Base-by-base conservation (phyloP, 2,888 invertebrate genomes). In the Temnothorax unifasciatus region DNA sequence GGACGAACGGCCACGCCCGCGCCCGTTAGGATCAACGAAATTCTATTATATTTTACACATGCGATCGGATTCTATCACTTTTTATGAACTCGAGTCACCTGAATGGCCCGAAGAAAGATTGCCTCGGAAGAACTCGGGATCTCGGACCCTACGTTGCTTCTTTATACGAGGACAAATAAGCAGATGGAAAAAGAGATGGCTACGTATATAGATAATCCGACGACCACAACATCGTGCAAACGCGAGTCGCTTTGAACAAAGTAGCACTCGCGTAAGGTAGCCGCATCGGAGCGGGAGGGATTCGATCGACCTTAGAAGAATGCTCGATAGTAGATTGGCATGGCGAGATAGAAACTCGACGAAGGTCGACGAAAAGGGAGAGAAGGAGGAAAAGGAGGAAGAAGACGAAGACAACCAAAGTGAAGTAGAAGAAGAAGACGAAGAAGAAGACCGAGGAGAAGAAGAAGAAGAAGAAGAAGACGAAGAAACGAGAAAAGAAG, bases 301-400 rank as follows among this genome's bases (percentile, higher is more conserved):
- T 85, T 86, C 85, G 89, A 85, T 85, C 86, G 79, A 21, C 54
- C 85, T 79, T 79, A 71, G 84, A 57, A 63, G 81, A 83, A 85
- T 71, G 81, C 73, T 81, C 84, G 79, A 85, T 84, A 84, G 79
- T 47, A 83, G 85, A 83, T 83, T 85, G 83, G 74, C 85, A 52
- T 59, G 59, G 85, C 69, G 59, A 61, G 68, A 66, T 75, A 66
- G 64, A 75, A 69, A 69, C 64, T 75, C 85, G 73, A 73, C 69
- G 50, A 82, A 85, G 79, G 63, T 86, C 68, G 85, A 59, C 63
- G 73, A 59, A 86, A 63, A 71, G 68, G 57, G 57, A 81, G 61
- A 64, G 71, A 69, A 74, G 47, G 76, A 44, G 68, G 66, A 41
- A 44, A 38, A 59, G 29, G 54, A 59, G 54, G 77, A 54, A 50